Evolutionary conservation across 2,797 vertebrate genomes (phyloP), one percentile per base, ranked within the genome.

Genomic region (Nothura maculosa): DNA sequence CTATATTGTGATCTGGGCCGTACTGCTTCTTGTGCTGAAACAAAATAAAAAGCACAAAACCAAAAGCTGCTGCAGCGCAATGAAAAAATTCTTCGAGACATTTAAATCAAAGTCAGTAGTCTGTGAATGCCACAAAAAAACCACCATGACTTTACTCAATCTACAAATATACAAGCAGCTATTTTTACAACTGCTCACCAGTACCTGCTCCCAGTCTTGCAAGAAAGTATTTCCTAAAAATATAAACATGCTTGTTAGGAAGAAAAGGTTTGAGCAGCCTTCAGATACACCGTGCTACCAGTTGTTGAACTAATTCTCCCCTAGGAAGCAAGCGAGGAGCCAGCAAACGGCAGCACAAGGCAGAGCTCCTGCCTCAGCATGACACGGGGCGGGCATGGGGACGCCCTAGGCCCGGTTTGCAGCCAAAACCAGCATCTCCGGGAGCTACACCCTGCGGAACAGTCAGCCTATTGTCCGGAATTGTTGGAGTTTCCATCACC

Each of bases 321-420:
- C 73, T 34, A 73, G 74, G 60, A 88, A 52, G 24, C n/a, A 90
- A 72, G 64, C 0, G 4, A 87, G 61, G 43, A 89, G 73, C 40
- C 87, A 89, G 43, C 40, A 94, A 87, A 89, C 22, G 40, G 70
- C 48, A 82, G 40, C 64, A 70, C 81, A 77, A 82, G 64, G 78
- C 63, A 94, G 60, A 94, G 81, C 38, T 69, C 42, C 20, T 1
- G 22, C 66, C 43, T 52, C 52, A 75, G 64, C 47, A 74, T 61
- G 72, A 82, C 43, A 60, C 20, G 30, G 25, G 22, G 82, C 67
- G 57, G 80, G 57, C 75, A 85, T 1, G 1, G 36, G 21, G 30
- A 89, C 38, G 81, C 78, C 55, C 75, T 55, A 66, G 43, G 11
- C 52, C 30, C 42, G 5, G 50, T 87, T 42, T 77, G 78, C 2